Evolutionary conservation across 1,140 invertebrate species (phyloP), one percentile per base, ranked within the genome.

Genomic region (Mercenaria mercenaria): DNA sequence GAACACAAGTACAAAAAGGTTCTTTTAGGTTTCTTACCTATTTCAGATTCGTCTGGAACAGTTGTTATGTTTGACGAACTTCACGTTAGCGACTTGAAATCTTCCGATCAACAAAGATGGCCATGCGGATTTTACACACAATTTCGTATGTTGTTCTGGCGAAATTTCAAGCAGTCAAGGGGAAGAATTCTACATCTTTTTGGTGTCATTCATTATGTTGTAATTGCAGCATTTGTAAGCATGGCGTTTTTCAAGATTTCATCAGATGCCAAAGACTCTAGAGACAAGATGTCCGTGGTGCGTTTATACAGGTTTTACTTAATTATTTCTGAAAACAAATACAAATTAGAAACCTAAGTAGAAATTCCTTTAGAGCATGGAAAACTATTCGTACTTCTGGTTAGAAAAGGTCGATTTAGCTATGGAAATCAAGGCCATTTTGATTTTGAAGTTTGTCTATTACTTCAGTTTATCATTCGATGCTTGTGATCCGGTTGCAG

Each of bases 271-370:
- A 15, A 72, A 0, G 43, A 61, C 18, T 20, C 79, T 2, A 0
- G 86, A 26, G 86, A 88, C 67, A 47, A 64, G 2, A 88, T 88
- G 86, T 76, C 76, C n/a, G 20, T 81, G 77, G 86, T 88, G 61
- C 32, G 18, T 52, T n/a, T n/a, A n/a, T n/a, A n/a, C n/a, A n/a
- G n/a, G n/a, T n/a, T n/a, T n/a, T n/a, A n/a, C n/a, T n/a, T n/a
- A n/a, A n/a, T n/a, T n/a, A n/a, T n/a, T n/a, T n/a, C n/a, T n/a
- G n/a, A n/a, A n/a, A n/a, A n/a, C n/a, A n/a, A n/a, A n/a, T n/a
- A n/a, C n/a, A n/a, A n/a, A n/a, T n/a, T n/a, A n/a, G n/a, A n/a
- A n/a, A n/a, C n/a, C n/a, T n/a, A n/a, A n/a, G n/a, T n/a, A n/a
- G n/a, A n/a, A n/a, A n/a, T n/a, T n/a, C n/a, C n/a, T n/a, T n/a